phyloP scores from a whole-genome alignment of 2,113 vertebrate genomes.

The Menidia beryllina region DNA sequence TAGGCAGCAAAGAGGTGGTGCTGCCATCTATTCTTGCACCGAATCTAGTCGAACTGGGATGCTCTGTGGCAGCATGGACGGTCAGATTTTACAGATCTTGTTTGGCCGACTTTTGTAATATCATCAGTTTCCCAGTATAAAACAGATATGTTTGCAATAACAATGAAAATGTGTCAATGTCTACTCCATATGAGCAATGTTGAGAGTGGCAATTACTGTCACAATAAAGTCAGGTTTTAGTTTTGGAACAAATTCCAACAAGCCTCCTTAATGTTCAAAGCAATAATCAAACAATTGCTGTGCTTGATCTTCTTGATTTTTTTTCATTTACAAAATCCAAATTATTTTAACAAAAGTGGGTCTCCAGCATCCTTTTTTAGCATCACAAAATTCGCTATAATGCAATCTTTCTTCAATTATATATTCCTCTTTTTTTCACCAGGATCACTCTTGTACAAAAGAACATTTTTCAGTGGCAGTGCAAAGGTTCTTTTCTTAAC shows the following conservation, averaged over 20 bases:
- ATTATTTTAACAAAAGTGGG: no score
- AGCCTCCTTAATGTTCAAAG: no score
- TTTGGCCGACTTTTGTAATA: conserved; percentile 7
- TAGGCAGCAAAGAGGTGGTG: conserved; percentile 74
- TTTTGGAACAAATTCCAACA: neutral
- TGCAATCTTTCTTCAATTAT: no score
- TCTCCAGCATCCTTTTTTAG: no score
- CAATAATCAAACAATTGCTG: no score
- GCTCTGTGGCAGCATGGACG: conserved; percentile 33
- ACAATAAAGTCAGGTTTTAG: neutral
- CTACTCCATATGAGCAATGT: neutral
- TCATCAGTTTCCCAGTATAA: neutral
- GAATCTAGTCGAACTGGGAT: conserved; percentile 42
- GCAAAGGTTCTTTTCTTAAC: no score
- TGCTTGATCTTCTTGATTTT: no score
- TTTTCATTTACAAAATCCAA: no score
- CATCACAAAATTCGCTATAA: no score
- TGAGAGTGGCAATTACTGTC: neutral
- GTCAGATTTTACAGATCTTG: conserved; percentile 32
- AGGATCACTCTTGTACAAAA: no score
- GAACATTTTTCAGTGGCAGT: no score
- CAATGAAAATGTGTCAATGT: neutral
- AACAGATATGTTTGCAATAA: neutral
- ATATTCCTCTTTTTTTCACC: no score
- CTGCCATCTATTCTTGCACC: conserved; percentile 63